phyloP scores from a whole-genome alignment of 2,888 invertebrate genomes.

The Drosophila gaucha region DNA sequence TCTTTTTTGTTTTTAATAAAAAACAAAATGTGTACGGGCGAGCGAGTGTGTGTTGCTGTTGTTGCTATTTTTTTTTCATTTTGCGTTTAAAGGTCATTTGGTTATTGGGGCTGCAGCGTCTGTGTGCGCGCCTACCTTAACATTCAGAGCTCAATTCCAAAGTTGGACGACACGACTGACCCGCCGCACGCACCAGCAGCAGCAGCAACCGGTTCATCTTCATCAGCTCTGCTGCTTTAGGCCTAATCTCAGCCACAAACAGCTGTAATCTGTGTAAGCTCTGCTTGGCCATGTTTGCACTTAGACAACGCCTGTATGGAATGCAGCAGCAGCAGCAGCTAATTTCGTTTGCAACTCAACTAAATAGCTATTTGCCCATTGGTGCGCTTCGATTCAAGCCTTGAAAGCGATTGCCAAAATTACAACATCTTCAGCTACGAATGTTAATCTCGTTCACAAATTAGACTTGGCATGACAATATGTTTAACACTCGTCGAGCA shows the following conservation, averaged over 20 bases:
- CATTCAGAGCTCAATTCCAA: constrained; percentile 79
- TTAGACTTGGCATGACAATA: constrained; percentile 71
- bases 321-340: constrained; percentile 15
- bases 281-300: constrained; percentile 21
- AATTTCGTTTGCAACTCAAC: constrained; percentile 28
- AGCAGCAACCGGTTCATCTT: constrained; percentile 64
- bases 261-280: constrained; percentile 45
- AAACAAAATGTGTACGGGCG: constrained; percentile 54
- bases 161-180: constrained; percentile 62
- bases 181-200: constrained; percentile 49
- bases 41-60: constrained; percentile 19
- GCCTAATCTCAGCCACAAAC: constrained; percentile 51
- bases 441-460: constrained; percentile 70
- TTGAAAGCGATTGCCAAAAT: constrained; percentile 68
- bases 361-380: constrained; percentile 49
- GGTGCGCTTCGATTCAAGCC: constrained; percentile 61
- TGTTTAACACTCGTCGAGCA: constrained; percentile 67
- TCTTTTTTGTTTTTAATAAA: constrained; percentile 47
- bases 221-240: constrained; percentile 39
- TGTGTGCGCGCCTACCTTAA: constrained; percentile 81
- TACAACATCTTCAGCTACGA: constrained; percentile 47
- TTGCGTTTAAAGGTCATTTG: constrained; percentile 79
- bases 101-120: constrained; percentile 63
- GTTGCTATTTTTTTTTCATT: constrained; percentile 29
- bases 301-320: constrained; percentile 39